Conservation (phyloP, 2,888 invertebrate genomes). For the Plagodis dolabraria region DNA sequence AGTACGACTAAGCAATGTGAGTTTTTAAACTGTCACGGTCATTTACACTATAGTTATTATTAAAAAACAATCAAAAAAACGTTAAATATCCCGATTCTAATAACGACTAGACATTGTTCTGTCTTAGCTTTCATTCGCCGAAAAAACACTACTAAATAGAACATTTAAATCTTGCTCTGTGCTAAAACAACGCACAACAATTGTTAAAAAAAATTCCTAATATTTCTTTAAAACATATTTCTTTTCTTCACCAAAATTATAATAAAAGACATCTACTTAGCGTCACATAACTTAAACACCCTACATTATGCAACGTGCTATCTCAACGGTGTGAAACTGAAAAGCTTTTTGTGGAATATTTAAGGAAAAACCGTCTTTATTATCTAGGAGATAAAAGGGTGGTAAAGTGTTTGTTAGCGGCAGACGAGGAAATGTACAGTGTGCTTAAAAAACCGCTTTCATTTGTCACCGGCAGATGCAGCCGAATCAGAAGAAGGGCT, state of each 20-base stretch:
- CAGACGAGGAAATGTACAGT: slow-evolving; percentile 63
- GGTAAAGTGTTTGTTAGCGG: slow-evolving; percentile 34
- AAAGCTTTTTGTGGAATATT: slow-evolving; percentile 35
- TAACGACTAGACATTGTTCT: too few relatives aligned
- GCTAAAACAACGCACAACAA: too few relatives aligned
- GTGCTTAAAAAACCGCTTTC: slow-evolving; percentile 81
- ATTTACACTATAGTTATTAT: too few relatives aligned
- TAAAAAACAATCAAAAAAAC: too few relatives aligned
- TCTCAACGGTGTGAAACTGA: slow-evolving; percentile 46
- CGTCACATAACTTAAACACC: slow-evolving; percentile 72
- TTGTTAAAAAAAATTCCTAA: too few relatives aligned
- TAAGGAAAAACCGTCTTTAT: slow-evolving; percentile 43
- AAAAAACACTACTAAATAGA: too few relatives aligned
- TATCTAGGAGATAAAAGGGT: slow-evolving; percentile 33
- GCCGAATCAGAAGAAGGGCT: slow-evolving; percentile 65
- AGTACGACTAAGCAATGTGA: too few relatives aligned
- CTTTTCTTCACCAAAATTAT: slow-evolving; percentile 41
- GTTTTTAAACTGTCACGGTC: too few relatives aligned
- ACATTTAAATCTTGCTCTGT: too few relatives aligned
- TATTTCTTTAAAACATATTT: not conserved
- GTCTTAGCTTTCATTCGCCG: too few relatives aligned
- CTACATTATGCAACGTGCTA: slow-evolving; percentile 67
- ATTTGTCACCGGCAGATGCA: slow-evolving; percentile 83
- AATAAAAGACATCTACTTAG: slow-evolving; percentile 63
- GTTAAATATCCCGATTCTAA: too few relatives aligned